phyloP scores from a whole-genome alignment of 2,797 vertebrate species.

The Vespertilio murinus region DNA sequence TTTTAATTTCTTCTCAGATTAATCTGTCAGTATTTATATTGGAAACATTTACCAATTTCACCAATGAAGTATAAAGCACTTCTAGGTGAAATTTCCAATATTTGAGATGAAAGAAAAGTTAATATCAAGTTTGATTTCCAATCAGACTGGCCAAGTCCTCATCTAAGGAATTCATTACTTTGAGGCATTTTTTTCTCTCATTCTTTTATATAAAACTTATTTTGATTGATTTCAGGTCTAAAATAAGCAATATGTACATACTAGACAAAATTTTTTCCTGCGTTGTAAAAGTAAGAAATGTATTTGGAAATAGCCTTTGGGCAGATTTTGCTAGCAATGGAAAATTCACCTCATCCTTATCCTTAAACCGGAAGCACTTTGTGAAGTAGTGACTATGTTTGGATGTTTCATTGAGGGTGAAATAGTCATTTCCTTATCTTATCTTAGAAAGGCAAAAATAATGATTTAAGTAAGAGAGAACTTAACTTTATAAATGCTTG shows the following conservation, averaged over 20 bases:
- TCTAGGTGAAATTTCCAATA: background rate
- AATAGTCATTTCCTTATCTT: background rate
- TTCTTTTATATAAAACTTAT: slow-evolving; percentile 15
- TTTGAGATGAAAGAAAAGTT: background rate
- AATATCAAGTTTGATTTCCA: background rate
- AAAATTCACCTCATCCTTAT: background rate
- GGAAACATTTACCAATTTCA: background rate
- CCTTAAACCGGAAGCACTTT: background rate
- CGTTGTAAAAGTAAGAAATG: background rate
- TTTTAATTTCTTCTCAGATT: background rate
- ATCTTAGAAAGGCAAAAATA: background rate
- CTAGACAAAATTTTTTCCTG: background rate
- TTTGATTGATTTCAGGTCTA: background rate
- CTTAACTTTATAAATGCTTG: background rate
- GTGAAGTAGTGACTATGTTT: background rate
- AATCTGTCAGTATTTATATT: background rate
- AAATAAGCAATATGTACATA: background rate
- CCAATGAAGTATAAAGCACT: background rate
- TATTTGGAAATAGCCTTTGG: background rate
- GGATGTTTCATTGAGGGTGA: background rate
- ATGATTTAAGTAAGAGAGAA: background rate
- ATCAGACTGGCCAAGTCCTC: background rate
- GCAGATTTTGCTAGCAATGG: background rate
- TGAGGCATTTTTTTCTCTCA: background rate
- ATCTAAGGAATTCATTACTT: background rate